Evolutionary conservation across 2,113 vertebrate genomes (phyloP).

Genomic region (Tauraco erythrolophus): DNA sequence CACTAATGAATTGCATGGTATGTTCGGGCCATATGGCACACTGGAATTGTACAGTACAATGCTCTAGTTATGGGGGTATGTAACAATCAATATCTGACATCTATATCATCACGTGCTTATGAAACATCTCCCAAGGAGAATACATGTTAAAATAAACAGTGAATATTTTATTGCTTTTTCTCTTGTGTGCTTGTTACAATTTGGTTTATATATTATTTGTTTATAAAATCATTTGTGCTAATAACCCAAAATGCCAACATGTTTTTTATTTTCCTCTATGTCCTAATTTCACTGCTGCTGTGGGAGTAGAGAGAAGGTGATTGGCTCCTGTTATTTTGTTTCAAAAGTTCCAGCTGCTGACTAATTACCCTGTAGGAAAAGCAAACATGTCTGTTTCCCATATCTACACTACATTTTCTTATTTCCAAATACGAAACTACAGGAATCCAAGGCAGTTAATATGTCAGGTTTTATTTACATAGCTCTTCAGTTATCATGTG

Average conservation of each 20-base stretch:
- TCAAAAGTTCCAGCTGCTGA: conserved; percentile 46
- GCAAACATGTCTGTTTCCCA: not conserved
- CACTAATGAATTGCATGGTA: conserved; percentile 36
- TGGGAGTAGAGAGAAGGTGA: not conserved
- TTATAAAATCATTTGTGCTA: conserved; percentile 32
- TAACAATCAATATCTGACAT: conserved; percentile 10
- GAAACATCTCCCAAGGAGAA: not conserved
- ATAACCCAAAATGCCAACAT: not conserved
- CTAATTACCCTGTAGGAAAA: conserved; percentile 38
- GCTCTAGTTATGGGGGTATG: not conserved
- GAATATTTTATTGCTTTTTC: not conserved
- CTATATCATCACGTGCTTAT: not conserved
- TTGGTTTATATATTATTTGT: conserved; percentile 34
- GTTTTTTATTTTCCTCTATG: conserved; percentile 29
- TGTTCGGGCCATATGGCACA: conserved; percentile 59
- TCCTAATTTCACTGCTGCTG: conserved; percentile 7
- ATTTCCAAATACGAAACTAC: conserved; percentile 52
- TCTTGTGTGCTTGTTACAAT: not conserved
- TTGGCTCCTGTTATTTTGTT: not conserved
- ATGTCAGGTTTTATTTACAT: conserved; percentile 58
- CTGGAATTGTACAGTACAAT: not conserved
- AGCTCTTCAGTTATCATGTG: conserved; percentile 3
- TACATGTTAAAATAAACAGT: conserved; percentile 4
- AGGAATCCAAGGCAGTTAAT: conserved; percentile 37
- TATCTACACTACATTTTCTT: not conserved